Percentiles rank a stretch among this genome's conserved stretches.
phyloP scores from a whole-genome alignment of 2,888 invertebrate species.

The Petrolisthes manimaculis region DNA sequence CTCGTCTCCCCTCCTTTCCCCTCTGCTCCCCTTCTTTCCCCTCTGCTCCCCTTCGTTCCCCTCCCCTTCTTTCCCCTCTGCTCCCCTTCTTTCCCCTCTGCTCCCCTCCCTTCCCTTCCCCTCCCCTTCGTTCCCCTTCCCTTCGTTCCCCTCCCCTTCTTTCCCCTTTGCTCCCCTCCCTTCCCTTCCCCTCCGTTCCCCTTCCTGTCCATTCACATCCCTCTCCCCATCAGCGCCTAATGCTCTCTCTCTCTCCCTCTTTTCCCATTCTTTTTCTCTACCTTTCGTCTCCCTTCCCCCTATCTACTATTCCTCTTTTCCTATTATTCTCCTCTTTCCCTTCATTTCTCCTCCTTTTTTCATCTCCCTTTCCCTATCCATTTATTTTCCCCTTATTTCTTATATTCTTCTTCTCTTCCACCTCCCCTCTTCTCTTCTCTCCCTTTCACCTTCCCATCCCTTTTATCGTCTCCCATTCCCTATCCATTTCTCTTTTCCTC shows the following conservation, averaged over 20 bases:
- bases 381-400: not conserved
- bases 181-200: not conserved
- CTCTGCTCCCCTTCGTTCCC: not conserved
- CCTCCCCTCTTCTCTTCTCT: not conserved
- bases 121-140: not conserved
- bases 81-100: not conserved
- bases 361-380: not conserved
- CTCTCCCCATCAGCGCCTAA: not conserved
- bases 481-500: not conserved
- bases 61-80: not conserved
- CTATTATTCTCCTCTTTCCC: not conserved
- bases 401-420: not conserved
- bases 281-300: not conserved
- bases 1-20: not conserved
- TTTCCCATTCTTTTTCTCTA: not conserved
- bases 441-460: constrained; percentile 7
- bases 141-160: not conserved
- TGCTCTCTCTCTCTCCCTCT: not conserved
- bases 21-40: not conserved
- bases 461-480: not conserved
- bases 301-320: not conserved
- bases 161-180: not conserved
- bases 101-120: no score
- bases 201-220: not conserved
- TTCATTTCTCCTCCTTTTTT: constrained; percentile 15